Base-by-base conservation (phyloP, 2,888 invertebrate species). In the Lithophane leautieri region DNA sequence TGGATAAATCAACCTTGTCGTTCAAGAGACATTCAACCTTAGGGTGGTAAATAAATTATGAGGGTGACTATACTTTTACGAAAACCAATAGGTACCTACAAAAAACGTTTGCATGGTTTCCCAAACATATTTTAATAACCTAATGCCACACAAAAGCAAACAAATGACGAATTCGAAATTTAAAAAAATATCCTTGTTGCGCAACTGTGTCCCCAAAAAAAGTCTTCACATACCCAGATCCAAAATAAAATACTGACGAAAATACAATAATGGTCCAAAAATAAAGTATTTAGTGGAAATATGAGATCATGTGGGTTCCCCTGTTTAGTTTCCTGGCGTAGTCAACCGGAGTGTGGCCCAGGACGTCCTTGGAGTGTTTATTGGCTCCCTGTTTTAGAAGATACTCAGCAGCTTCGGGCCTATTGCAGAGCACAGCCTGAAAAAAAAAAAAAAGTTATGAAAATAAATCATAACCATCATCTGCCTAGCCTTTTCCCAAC, bases 341-440 rank as follows among this genome's bases (percentile, higher is more conserved):
- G 73, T 97, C 97, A 4, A 94, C 79, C 0, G 98, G 96, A 0
- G 97, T 97, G 61, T 97, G 90, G 0, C 97, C 97, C 0, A 97
- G 89, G 63, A 97, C 91, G 86, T 98, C 98, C 22, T 90, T 91
- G 0, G 88, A 87, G 0, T 93, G 86, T 0, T 86, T 86, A 22
- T 94, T 92, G 0, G 95, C 97, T 0, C 96, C 94, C 16, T 96
- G 92, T 0, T 95, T 90, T 22, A 97, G 70, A 0, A 98, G 92
- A 85, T 96, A 98, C 28, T 94, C 88, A 0, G 97, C 95, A 4
- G 96, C 92, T 0, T 95, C 93, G 0, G 91, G 87, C 28, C 96
- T 95, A 52, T 97, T 97, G 89, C 97, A 97, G 2, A 97, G 90
- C 0, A 97, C 97, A 0, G 98, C 98, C 97, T 97, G 90, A 19